Base-by-base conservation (phyloP, 2,797 vertebrate species). In the Pelobates cultripes region DNA sequence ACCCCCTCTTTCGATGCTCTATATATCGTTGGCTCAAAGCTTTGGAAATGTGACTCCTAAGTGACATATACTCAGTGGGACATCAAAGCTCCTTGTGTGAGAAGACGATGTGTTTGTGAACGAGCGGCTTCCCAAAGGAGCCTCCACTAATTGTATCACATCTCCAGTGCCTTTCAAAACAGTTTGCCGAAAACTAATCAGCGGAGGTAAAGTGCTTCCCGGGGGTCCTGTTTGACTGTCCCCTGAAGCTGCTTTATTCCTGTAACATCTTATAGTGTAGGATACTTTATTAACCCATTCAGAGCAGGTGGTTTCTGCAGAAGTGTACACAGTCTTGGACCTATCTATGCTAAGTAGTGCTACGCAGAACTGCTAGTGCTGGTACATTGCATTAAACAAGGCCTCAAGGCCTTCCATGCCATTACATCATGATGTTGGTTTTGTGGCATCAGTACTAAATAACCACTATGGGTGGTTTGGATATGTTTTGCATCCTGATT, bases 111-210 rank as follows among this genome's bases (percentile, higher is more conserved):
- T 84, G 82, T 84, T 84, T 84, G 77, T 84, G 82, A 84, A 70
- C 73, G 40, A 75, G 82, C 72, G 3, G 41, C 66, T 76, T 63
- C 77, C 82, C 82, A 57, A 45, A 79, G 82, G 73, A 76, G 77
- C 60, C 61, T 55, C 51, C 42, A 53, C 82, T 84, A 84, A 84
- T 84, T 84, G 82, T 76, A 79, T 84, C 82, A 84, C 82, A 84
- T 79, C 77, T 79, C 82, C 82, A 79, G 82, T 55, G 72, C 77
- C 77, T 84, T 84, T 84, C 82, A 84, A 84, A 84, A 84, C 82
- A 84, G 82, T 84, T 84, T 75, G 77, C 72, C 68, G 77, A 84
- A 84, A 84, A 84, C 77, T 79, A 84, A 84, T 84, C 82, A 84
- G 82, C 77, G 73, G 82, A 80, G 73, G 77, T 79, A 84, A 84